phyloP scores from a whole-genome alignment of 2,888 invertebrate species.

The Ennomos erosarius region DNA sequence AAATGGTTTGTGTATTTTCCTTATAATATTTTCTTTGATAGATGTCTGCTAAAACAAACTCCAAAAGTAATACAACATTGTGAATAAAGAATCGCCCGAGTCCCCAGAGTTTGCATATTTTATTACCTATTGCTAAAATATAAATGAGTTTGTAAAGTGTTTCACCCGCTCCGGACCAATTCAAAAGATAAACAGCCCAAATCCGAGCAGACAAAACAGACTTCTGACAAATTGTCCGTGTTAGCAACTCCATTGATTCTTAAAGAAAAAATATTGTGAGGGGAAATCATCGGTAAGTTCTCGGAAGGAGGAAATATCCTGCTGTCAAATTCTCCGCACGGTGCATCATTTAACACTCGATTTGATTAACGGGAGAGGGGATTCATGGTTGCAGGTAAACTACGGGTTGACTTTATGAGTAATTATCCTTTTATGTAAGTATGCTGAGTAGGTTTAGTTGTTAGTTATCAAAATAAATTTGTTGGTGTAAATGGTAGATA shows the following conservation, averaged over 20 bases:
- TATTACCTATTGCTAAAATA: slow-evolving; percentile 41
- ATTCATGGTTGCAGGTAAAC: slow-evolving; percentile 43
- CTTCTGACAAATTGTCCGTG: slow-evolving; percentile 71
- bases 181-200: slow-evolving; percentile 58
- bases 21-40: slow-evolving; percentile 22
- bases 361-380: slow-evolving; percentile 68
- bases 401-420: slow-evolving; percentile 10
- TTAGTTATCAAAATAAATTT: no score
- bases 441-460: no score
- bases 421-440: background rate
- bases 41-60: slow-evolving; percentile 35
- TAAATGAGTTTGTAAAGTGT: slow-evolving; percentile 45
- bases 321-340: slow-evolving; percentile 53
- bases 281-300: slow-evolving; percentile 66
- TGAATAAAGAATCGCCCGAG: slow-evolving; percentile 37
- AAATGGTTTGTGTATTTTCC: background rate
- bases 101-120: slow-evolving; percentile 42
- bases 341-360: slow-evolving; percentile 71
- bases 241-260: slow-evolving; percentile 73
- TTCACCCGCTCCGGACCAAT: slow-evolving; percentile 44
- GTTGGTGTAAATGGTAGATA: no score
- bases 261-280: slow-evolving; percentile 68
- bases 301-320: slow-evolving; percentile 60
- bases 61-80: slow-evolving; percentile 37
- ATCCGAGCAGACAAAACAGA: slow-evolving; percentile 65